phyloP scores from a whole-genome alignment of 2,888 invertebrate genomes.

The Hipparchia sbordonii region DNA sequence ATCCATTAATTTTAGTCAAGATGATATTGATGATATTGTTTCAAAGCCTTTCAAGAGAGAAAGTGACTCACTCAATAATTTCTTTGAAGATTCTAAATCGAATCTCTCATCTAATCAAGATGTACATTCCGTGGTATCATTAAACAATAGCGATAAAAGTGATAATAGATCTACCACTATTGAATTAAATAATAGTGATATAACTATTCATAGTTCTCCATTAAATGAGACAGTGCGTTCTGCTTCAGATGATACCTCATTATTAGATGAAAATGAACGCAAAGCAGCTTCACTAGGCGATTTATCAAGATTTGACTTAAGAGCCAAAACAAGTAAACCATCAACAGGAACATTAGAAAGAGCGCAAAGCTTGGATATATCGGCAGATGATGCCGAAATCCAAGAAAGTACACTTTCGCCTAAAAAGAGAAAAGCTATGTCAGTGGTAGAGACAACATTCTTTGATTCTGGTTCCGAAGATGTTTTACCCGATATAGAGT shows the following conservation, averaged over 20 bases:
- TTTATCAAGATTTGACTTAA: constrained; percentile 85
- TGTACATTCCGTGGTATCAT: constrained; percentile 69
- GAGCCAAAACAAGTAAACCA: constrained; percentile 71
- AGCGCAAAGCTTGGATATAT: constrained; percentile 91
- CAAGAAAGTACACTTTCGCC: constrained; percentile 74
- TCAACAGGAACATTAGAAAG: constrained; percentile 86
- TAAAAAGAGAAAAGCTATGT: constrained; percentile 87
- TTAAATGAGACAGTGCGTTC: constrained; percentile 75
- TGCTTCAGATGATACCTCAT: constrained; percentile 73
- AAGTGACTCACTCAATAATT: constrained; percentile 77
- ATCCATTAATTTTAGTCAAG: constrained; percentile 74
- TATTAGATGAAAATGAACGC: constrained; percentile 84
- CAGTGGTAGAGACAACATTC: constrained; percentile 76
- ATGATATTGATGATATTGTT: constrained; percentile 81
- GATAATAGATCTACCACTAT: constrained; percentile 85
- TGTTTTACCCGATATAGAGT: constrained; percentile 69
- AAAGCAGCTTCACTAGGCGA: constrained; percentile 92
- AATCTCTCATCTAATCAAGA: constrained; percentile 77
- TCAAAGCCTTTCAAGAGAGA: constrained; percentile 75
- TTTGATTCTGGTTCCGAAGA: constrained; percentile 72
- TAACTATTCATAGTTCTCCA: constrained; percentile 88
- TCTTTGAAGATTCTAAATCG: constrained; percentile 74
- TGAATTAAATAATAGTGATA: constrained; percentile 88
- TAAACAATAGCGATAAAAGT: constrained; percentile 77
- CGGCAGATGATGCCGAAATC: constrained; percentile 77